phyloP scores from a whole-genome alignment of 2,113 vertebrate genomes.

The Miniopterus natalensis region DNA sequence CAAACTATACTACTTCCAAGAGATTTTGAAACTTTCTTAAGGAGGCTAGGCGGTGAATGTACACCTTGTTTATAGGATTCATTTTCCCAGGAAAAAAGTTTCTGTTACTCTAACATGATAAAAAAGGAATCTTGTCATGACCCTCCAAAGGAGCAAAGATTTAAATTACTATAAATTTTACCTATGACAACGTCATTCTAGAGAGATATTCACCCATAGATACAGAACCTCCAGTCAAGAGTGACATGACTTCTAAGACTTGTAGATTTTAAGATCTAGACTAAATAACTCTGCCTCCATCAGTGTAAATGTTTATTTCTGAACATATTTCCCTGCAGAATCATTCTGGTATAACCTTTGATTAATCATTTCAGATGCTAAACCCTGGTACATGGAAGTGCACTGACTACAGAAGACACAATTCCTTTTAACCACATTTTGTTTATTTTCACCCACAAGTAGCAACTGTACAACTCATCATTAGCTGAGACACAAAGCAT shows the following conservation, averaged over 20 bases:
- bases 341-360: neutral
- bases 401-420: neutral
- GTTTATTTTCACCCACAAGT: neutral
- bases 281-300: neutral
- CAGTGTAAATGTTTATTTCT: neutral
- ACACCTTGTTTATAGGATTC: neutral
- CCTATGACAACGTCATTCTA: neutral
- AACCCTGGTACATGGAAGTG: neutral
- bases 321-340: neutral
- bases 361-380: neutral
- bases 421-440: neutral
- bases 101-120: neutral
- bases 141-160: neutral
- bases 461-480: neutral
- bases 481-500: conserved; percentile 15
- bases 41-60: neutral
- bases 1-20: neutral
- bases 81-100: neutral
- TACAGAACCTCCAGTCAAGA: neutral
- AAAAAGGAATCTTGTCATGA: neutral
- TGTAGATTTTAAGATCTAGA: neutral
- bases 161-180: neutral
- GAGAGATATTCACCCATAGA: neutral
- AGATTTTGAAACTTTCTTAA: neutral
- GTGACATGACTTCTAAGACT: neutral